Evolutionary conservation across 2,888 invertebrate species (phyloP), one percentile per base, ranked within the genome.

Genomic region (Drosophila paracracens): DNA sequence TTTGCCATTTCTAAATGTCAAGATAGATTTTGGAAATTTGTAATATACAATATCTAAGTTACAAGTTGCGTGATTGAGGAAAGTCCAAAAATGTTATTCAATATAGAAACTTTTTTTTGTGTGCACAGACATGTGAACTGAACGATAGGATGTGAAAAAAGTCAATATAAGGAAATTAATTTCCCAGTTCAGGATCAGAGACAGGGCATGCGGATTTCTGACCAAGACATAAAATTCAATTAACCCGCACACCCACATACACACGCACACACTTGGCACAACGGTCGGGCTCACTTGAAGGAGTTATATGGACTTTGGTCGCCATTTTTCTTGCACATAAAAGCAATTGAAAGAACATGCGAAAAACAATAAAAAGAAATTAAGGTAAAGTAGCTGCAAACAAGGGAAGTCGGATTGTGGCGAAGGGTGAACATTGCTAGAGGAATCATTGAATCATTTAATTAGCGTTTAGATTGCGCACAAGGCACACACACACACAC

Each of bases 391-490:
- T 86, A 88, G 90, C 73, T 59, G 50, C 52, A 59, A 52, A 35
- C 72, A 31, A 8, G 51, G 60, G 48, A 54, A n/a, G 35, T n/a
- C 25, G 56, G 13, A 56, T 38, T 53, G 48, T 43, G 60, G 64
- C 51, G 38, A 48, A 59, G 54, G 48, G 52, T 27, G 63, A 62
- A 60, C 51, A 65, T 27, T 70, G 76, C 63, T 46, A 63, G 68
- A 62, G 75, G 82, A 92, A 82, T 91, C 92, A 92, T 91, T 91
- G 92, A 92, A 92, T 91, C 92, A 92, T 92, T 93, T 93, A 92
- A 93, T 92, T 92, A 92, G 92, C 87, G 90, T 90, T 92, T 90
- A 92, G 88, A 88, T 92, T 88, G 84, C 74, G 67, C 75, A 85
- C 72, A 79, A 63, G 60, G 43, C 72, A 67, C 65, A 68, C 63